Percentiles rank a stretch among this genome's conserved stretches.
Evolutionary conservation across 2,797 vertebrate species (phyloP).

Genomic region (Peromyscus attwateri): DNA sequence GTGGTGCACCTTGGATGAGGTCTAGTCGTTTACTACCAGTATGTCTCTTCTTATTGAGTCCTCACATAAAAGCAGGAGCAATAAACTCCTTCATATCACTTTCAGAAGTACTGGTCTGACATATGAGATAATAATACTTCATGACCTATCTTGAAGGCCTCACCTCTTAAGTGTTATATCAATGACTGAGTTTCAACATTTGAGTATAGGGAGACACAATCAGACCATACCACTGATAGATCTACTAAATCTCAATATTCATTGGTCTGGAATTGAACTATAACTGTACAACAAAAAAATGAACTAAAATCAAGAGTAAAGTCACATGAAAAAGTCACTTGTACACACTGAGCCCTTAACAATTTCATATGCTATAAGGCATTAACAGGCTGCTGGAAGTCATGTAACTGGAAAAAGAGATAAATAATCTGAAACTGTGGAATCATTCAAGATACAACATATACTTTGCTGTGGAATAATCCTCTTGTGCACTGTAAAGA

Average conservation of each 20-base stretch:
- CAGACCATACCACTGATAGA: not conserved
- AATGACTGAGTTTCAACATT: not conserved
- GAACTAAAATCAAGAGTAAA: not conserved
- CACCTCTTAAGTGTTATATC: no score
- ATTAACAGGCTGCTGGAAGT: not conserved
- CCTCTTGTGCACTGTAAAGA: no score
- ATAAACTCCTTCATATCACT: not conserved
- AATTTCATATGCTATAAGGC: not conserved
- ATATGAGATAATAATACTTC: not conserved
- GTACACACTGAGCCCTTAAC: not conserved
- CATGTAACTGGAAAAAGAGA: constrained; percentile 32
- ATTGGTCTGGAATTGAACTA: not conserved
- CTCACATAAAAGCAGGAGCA: not conserved
- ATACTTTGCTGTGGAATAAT: not conserved
- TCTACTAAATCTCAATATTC: not conserved
- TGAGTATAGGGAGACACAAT: not conserved
- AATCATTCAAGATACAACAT: not conserved
- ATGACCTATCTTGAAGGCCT: not conserved
- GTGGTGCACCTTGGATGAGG: not conserved
- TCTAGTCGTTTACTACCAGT: not conserved
- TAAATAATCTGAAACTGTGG: constrained; percentile 9
- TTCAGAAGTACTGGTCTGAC: not conserved
- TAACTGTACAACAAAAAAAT: not conserved
- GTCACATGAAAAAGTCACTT: constrained; percentile 13
- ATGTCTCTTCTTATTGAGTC: not conserved